phyloP scores from a whole-genome alignment of 2,113 vertebrate species.

The Planiliza haematocheilus region DNA sequence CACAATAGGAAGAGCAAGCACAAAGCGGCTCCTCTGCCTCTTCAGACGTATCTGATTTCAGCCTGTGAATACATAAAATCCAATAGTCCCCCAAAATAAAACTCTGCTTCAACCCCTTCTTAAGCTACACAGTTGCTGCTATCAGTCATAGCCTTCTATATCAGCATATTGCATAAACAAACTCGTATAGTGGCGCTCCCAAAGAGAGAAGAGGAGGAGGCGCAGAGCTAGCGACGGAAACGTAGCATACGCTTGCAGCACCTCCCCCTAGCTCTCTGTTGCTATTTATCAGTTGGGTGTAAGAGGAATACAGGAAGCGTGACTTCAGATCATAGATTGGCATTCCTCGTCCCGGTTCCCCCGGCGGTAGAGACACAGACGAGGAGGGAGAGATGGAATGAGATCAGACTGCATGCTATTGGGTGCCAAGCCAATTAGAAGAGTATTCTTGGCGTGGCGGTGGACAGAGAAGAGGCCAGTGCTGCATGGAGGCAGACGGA shows the following conservation, averaged over 20 bases:
- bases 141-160: conserved; percentile 71
- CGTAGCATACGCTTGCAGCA: neutral
- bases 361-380: conserved; percentile 23
- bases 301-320: conserved; percentile 50
- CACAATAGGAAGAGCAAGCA: neutral
- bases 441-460: conserved; percentile 67
- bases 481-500: conserved; percentile 60
- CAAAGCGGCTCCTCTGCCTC: neutral
- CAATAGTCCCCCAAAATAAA: conserved; percentile 67
- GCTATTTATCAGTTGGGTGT: conserved; percentile 41
- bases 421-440: conserved; percentile 77
- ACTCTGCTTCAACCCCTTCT: conserved; percentile 53
- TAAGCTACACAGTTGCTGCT: conserved; percentile 71
- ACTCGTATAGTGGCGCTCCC: conserved; percentile 20
- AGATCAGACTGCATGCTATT: conserved; percentile 62
- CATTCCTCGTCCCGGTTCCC: conserved; percentile 43
- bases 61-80: conserved; percentile 50
- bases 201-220: conserved; percentile 32
- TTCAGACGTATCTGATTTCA: conserved; percentile 27
- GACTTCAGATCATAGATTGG: conserved; percentile 7
- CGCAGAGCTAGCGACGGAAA: neutral
- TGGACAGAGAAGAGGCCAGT: conserved; percentile 46
- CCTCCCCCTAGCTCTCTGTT: conserved; percentile 23
- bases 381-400: conserved; percentile 31
- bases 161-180: conserved; percentile 64